phyloP scores from a whole-genome alignment of 2,113 vertebrate genomes.

The Zapus hudsonius region DNA sequence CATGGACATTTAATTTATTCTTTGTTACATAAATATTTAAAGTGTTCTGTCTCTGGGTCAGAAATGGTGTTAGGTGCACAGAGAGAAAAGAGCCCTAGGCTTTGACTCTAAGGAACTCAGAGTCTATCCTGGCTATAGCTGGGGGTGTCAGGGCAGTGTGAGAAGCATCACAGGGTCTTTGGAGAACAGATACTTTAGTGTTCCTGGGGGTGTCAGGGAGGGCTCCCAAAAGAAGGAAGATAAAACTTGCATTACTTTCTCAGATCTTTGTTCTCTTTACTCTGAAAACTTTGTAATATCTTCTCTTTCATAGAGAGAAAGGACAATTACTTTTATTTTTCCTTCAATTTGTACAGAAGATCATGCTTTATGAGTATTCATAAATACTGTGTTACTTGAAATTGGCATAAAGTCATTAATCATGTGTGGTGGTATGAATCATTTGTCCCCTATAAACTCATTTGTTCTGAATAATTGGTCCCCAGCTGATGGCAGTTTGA shows the following conservation, averaged over 20 bases:
- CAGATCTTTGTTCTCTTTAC: conserved; percentile 14
- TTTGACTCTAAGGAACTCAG: background rate
- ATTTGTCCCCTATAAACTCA: too few species aligned
- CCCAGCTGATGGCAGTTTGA: too few species aligned
- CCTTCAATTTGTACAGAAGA: background rate
- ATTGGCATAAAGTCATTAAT: background rate
- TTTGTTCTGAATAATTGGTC: too few species aligned
- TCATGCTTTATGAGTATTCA: background rate
- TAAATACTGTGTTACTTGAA: background rate
- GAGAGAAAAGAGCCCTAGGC: background rate
- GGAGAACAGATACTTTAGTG: background rate
- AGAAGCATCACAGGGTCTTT: too few species aligned
- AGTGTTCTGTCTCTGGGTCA: background rate
- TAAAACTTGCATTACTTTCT: background rate
- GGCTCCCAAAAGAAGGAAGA: background rate
- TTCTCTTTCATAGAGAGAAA: conserved; percentile 1
- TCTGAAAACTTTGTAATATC: background rate
- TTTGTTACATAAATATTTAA: background rate
- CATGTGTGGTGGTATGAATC: background rate
- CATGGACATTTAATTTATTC: background rate
- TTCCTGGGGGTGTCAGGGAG: background rate
- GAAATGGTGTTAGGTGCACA: background rate
- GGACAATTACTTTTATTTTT: background rate
- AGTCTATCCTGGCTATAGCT: background rate
- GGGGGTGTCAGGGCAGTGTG: background rate